Percentiles rank a stretch among this genome's conserved stretches.
Conservation (phyloP, 2,797 vertebrate species). For the Poecilia picta region DNA sequence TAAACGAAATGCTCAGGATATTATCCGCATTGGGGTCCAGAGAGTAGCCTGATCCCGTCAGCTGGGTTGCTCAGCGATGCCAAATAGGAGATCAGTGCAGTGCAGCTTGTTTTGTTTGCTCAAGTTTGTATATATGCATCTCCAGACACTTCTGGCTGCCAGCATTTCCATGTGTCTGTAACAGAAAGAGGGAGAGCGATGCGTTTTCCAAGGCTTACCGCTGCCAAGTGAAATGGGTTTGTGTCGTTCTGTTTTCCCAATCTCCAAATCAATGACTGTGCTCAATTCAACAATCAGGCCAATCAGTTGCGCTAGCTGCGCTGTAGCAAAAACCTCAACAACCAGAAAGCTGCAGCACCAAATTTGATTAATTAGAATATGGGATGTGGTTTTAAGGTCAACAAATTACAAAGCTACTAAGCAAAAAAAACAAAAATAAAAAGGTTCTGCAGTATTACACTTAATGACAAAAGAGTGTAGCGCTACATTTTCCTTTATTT, state of each 20-base stretch:
- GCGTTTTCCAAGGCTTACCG: conserved; percentile 46
- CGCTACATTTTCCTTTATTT: background rate
- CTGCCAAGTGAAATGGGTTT: conserved; percentile 60
- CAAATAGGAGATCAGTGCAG: conserved; percentile 77
- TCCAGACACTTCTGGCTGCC: conserved; percentile 62
- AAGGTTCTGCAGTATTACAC: background rate
- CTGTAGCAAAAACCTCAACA: conserved; percentile 45
- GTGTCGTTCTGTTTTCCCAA: conserved; percentile 38
- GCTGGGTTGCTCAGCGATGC: conserved; percentile 64
- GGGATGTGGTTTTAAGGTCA: conserved; percentile 15
- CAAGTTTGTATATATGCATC: conserved; percentile 28
- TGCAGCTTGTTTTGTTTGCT: conserved; percentile 58
- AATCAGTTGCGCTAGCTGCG: conserved; percentile 45
- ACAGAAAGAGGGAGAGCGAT: conserved; percentile 6
- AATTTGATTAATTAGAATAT: conserved; percentile 52
- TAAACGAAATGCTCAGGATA: conserved; percentile 21
- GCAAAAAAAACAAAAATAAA: conserved; percentile 3
- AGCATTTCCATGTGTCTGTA: conserved; percentile 37
- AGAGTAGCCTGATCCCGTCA: conserved; percentile 55
- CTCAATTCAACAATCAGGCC: conserved; percentile 54
- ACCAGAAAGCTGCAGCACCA: conserved; percentile 26
- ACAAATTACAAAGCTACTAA: conserved; percentile 26
- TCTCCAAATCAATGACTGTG: conserved; percentile 66
- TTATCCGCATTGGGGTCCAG: conserved; percentile 52
- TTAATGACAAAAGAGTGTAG: conserved; percentile 6